These are phyloP conservation scores for Brevimyrus niger DNA, from an alignment of 2,113 vertebrate species.

Conservation along the genomic window DNA sequence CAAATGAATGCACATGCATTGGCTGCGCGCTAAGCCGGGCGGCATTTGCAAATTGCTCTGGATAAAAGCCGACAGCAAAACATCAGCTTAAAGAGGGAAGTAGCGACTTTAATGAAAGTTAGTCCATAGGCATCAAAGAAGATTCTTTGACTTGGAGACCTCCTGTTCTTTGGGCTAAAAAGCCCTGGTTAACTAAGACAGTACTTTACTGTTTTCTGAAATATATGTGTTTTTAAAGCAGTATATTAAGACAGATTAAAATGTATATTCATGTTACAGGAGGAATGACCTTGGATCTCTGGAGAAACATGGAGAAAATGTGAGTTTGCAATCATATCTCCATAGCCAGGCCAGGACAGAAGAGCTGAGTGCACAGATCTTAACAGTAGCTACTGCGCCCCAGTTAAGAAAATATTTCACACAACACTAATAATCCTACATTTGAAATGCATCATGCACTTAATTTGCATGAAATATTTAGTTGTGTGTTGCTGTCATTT, in stretches of 20 bases:
- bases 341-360: background rate
- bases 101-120: background rate
- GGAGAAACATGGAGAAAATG: background rate
- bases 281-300: background rate
- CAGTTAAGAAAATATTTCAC: background rate
- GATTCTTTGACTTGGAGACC: background rate
- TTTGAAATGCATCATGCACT: background rate
- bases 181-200: background rate
- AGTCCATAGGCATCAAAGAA: background rate
- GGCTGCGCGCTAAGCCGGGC: background rate
- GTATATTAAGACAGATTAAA: background rate
- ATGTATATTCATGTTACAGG: background rate
- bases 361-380: background rate
- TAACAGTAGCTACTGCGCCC: background rate
- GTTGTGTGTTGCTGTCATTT: background rate
- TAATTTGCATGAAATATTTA: background rate
- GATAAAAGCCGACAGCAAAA: background rate
- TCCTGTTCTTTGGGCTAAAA: background rate
- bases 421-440: background rate
- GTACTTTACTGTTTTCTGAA: background rate
- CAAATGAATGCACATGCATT: background rate
- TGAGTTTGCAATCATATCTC: background rate
- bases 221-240: background rate
- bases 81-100: background rate
- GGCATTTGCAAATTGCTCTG: background rate